Evolutionary conservation across 2,888 invertebrate genomes (phyloP), one percentile per base, ranked within the genome.

Genomic region (Furcula furcula): DNA sequence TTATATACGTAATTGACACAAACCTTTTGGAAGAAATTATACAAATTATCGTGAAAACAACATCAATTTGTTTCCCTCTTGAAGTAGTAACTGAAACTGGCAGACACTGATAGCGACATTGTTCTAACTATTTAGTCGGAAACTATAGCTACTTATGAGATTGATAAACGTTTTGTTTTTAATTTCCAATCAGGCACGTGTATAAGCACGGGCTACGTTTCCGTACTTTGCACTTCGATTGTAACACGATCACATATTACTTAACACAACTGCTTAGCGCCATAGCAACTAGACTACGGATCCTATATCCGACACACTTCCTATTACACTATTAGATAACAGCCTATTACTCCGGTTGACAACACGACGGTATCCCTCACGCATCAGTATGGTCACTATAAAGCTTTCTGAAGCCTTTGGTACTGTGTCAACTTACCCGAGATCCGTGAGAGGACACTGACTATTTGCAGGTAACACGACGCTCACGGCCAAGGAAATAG

Each of bases 201-300:
- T n/a, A n/a, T n/a, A n/a, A n/a, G 13, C 1, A 11, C 22, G 34
- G 29, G 7, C 18, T 28, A 25, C 37, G 37, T 45, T 51, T 46
- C 53, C 44, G 46, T 30, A 50, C 53, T 47, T 48, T 36, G 40
- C 37, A 28, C 32, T 47, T 50, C 60, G 47, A 45, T 37, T 50
- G 55, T 36, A 46, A 55, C 40, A 25, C 14, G 58, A 67, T 30
- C 35, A 23, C 26, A 26, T 29, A 34, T 31, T 27, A 21, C 20
- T 33, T 34, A 27, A 27, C 43, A 35, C 39, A 38, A 40, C 36
- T 34, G 33, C 31, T 43, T 58, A 58, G 65, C 71, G 74, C 75
- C 78, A 73, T 76, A 55, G 75, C 70, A 77, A 80, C 76, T 31
- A 46, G 21, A 33, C 33, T 37, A 20, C 33, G 40, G 36, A 38